A percentile compares a stretch with the other conserved stretches of the same genome.
Conservation (phyloP, 2,113 vertebrate genomes). For the Platichthys stellatus region DNA sequence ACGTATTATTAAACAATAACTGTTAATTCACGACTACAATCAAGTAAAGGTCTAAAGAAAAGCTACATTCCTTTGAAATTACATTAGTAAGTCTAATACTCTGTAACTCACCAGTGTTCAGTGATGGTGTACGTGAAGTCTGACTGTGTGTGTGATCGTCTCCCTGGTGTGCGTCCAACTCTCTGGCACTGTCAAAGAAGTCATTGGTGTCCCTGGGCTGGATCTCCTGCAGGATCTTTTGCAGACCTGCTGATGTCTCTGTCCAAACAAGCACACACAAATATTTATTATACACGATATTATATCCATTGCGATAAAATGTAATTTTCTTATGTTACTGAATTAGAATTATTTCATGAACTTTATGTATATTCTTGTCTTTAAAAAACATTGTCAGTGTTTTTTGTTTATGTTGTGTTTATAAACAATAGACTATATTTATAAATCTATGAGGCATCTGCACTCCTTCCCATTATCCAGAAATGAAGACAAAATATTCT, state of each 20-base stretch:
- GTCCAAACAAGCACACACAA: conserved; percentile 17
- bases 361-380: not conserved
- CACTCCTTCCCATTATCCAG: no score
- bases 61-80: not conserved
- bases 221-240: conserved; percentile 92
- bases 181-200: conserved; percentile 88
- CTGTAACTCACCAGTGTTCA: conserved; percentile 57
- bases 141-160: conserved; percentile 56
- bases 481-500: no score
- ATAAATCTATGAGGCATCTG: no score
- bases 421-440: no score
- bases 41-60: not conserved
- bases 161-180: conserved; percentile 78
- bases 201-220: conserved; percentile 94
- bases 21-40: not conserved
- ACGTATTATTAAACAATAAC: not conserved
- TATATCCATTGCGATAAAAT: not conserved
- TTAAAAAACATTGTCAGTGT: not conserved
- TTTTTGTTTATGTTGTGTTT: not conserved
- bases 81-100: not conserved
- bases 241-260: conserved; percentile 87
- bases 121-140: conserved; percentile 28
- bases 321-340: not conserved
- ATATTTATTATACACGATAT: not conserved
- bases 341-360: not conserved